Conservation (phyloP, 2,113 vertebrate genomes). For the Anoura caudifer region DNA sequence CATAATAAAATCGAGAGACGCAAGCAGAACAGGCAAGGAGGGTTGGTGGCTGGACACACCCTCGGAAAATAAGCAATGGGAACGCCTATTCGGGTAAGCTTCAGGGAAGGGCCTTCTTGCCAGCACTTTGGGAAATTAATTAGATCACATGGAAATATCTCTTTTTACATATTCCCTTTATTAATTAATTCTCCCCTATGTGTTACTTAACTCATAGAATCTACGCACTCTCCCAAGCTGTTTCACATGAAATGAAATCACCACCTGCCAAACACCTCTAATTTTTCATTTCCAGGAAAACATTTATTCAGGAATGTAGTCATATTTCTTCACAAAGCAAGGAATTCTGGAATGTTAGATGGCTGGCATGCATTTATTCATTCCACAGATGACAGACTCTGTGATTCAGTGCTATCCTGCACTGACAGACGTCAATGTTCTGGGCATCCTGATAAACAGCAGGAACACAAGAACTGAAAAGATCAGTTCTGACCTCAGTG, state of each 20-base stretch:
- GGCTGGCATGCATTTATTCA: background rate
- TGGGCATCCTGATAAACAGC: background rate
- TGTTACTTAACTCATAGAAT: background rate
- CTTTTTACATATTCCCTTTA: background rate
- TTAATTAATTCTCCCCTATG: background rate
- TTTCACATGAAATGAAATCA: background rate
- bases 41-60: background rate
- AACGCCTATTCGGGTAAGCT: background rate
- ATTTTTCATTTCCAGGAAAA: background rate
- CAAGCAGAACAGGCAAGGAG: background rate
- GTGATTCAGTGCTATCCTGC: background rate
- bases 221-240: background rate
- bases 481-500: background rate
- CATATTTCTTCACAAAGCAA: background rate
- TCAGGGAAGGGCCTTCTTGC: background rate
- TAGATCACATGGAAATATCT: background rate
- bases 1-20: constrained; percentile 24
- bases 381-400: background rate
- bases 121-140: background rate
- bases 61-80: background rate
- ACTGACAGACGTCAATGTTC: background rate
- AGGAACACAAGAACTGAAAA: background rate
- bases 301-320: background rate
- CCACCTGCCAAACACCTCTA: background rate
- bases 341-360: background rate